Conservation (phyloP, 2,113 vertebrate species). For the Lepus americanus region DNA sequence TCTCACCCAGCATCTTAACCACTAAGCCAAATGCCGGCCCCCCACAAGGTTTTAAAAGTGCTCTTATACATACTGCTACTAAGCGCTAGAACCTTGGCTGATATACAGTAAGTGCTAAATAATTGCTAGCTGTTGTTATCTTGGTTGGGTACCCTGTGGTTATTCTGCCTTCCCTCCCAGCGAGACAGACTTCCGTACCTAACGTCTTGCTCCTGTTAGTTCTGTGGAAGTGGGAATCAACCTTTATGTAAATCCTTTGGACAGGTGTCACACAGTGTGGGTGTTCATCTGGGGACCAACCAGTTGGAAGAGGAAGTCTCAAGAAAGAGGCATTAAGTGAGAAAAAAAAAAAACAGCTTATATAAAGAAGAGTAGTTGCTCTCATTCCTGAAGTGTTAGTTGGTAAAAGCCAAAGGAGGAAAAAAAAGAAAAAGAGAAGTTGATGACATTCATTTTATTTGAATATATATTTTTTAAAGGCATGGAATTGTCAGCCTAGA, state of each 20-base stretch:
- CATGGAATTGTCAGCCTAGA: neutral
- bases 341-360: neutral
- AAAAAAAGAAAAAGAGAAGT: neutral
- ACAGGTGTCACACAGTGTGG: neutral
- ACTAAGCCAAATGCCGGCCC: too few relatives aligned
- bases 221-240: conserved; percentile 30
- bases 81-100: neutral
- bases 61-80: too few relatives aligned
- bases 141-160: neutral
- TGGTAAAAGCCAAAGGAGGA: conserved; percentile 2
- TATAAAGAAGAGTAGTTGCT: conserved; percentile 49
- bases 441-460: conserved; percentile 36
- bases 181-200: neutral
- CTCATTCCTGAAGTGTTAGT: conserved; percentile 53
- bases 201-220: neutral
- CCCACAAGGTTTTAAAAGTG: too few relatives aligned
- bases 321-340: neutral
- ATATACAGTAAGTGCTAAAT: neutral
- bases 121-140: neutral
- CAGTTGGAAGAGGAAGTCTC: conserved; percentile 5
- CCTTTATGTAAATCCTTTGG: neutral
- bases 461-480: conserved; percentile 26
- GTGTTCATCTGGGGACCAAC: neutral
- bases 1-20: too few relatives aligned
- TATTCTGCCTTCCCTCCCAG: neutral